phyloP scores from a whole-genome alignment of 2,888 invertebrate species.

The Ectemnius cavifrons region DNA sequence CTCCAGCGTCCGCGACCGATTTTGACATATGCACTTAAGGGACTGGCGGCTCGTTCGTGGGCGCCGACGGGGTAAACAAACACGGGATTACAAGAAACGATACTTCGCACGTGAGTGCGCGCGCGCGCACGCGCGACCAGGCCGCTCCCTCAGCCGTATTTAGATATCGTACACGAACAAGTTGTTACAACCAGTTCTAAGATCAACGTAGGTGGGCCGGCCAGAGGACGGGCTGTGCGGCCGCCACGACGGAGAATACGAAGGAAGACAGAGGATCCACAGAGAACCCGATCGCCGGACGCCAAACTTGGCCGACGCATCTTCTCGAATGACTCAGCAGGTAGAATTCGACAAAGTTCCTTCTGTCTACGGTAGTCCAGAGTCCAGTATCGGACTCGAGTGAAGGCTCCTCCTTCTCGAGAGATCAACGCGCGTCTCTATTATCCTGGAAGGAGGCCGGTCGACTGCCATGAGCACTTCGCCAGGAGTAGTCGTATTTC shows the following conservation, averaged over 20 bases:
- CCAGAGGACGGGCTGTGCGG: not conserved
- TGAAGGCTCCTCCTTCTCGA: constrained; percentile 37
- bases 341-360: constrained; percentile 53
- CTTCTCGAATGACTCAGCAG: constrained; percentile 52
- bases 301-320: constrained; percentile 35
- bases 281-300: constrained; percentile 42
- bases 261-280: constrained; percentile 32
- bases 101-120: constrained; percentile 20
- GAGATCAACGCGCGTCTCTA: constrained; percentile 19
- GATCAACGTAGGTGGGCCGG: constrained; percentile 54
- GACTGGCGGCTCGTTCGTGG: constrained; percentile 17
- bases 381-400: not conserved
- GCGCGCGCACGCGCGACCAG: not conserved
- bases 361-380: constrained; percentile 46
- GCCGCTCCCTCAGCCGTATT: constrained; percentile 29
- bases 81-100: constrained; percentile 17
- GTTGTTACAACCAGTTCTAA: constrained; percentile 40
- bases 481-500: not conserved
- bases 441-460: not conserved
- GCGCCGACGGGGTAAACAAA: constrained; percentile 19
- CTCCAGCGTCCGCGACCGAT: not conserved
- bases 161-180: constrained; percentile 48
- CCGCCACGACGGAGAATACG: not conserved
- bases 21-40: not conserved
- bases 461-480: not conserved